phyloP scores from a whole-genome alignment of 1,140 invertebrate species.

The Temnothorax longispinosus region DNA sequence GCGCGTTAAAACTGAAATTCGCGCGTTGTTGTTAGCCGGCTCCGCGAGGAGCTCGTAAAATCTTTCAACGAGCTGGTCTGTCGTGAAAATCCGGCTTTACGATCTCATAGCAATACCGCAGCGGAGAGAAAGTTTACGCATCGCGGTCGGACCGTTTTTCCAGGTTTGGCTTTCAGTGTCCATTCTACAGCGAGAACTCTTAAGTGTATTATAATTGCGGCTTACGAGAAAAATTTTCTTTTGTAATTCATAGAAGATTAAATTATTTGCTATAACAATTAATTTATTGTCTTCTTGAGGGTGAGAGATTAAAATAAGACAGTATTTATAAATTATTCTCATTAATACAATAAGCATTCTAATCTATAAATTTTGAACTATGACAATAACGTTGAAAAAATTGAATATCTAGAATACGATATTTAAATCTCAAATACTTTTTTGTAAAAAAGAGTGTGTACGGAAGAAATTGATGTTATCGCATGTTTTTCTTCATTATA shows the following conservation, averaged over 20 bases:
- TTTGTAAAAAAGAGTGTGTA: constrained; percentile 1
- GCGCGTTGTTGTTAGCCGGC: constrained; percentile 79
- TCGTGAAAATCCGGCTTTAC: constrained; percentile 74
- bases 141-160: constrained; percentile 67
- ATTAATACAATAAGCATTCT: neutral
- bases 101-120: constrained; percentile 48
- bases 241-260: neutral
- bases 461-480: neutral
- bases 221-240: neutral
- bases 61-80: constrained; percentile 58
- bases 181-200: neutral
- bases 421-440: constrained; percentile 22
- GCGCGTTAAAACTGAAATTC: constrained; percentile 83
- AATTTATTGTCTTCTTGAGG: neutral
- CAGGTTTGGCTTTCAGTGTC: neutral
- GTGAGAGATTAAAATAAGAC: too few species aligned
- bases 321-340: neutral
- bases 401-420: neutral
- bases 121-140: constrained; percentile 67
- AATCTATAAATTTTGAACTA: neutral
- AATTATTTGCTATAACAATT: constrained; percentile 6
- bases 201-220: constrained; percentile 29
- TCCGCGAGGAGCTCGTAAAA: constrained; percentile 74
- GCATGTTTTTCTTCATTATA: neutral
- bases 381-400: neutral